phyloP scores from a whole-genome alignment of 1,140 invertebrate genomes.

The Drosophila ambigua region DNA sequence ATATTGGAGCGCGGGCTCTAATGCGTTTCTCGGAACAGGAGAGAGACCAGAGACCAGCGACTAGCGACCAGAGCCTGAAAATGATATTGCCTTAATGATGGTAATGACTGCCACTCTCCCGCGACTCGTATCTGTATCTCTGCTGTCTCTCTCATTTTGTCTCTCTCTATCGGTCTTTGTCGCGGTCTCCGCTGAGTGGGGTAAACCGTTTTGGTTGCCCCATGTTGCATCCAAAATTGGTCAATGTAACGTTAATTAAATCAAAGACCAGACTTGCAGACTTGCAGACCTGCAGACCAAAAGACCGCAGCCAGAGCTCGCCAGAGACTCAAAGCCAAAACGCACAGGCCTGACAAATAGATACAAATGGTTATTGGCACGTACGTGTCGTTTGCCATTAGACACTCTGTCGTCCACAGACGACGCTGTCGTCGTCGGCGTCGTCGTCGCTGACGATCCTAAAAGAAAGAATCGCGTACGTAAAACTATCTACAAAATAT shows the following conservation, averaged over 20 bases:
- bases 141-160: conserved; percentile 1
- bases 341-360: conserved; percentile 68
- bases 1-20: conserved; percentile 77
- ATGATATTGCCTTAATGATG: conserved; percentile 83
- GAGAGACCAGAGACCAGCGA: conserved; percentile 20
- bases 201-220: conserved; percentile 56
- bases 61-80: conserved; percentile 63
- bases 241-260: conserved; percentile 82
- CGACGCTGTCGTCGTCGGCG: conserved; percentile 42
- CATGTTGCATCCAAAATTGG: conserved; percentile 73
- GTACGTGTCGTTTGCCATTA: conserved; percentile 79
- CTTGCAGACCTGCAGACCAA: conserved; percentile 13
- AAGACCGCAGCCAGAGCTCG: conserved; percentile 1
- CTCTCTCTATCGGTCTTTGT: background rate
- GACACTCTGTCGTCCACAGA: conserved; percentile 48
- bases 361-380: conserved; percentile 82
- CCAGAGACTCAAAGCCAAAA: conserved; percentile 26
- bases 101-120: conserved; percentile 76
- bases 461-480: conserved; percentile 5
- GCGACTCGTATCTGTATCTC: conserved; percentile 18
- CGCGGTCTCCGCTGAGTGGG: background rate
- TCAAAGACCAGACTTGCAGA: conserved; percentile 62
- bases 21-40: conserved; percentile 78
- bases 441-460: conserved; percentile 48
- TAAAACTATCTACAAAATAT: conserved; percentile 25